Evolutionary conservation across 2,888 invertebrate genomes (phyloP).

Genomic region (Branchipolynoe longqiensis): DNA sequence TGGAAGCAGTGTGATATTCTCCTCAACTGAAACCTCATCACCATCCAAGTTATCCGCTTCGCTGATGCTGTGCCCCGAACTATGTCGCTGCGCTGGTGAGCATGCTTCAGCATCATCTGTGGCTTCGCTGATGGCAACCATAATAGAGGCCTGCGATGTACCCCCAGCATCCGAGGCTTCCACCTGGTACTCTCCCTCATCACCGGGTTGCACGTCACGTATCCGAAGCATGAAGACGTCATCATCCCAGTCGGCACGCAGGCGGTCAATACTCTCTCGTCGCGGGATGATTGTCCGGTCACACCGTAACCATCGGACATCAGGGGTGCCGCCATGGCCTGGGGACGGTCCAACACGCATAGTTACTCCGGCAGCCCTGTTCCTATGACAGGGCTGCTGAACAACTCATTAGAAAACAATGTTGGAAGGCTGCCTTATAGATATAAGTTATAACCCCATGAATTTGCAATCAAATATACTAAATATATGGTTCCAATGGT

Average conservation of each 20-base stretch:
- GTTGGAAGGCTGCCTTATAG: no score
- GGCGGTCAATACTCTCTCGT: constrained; percentile 19
- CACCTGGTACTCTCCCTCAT: constrained; percentile 39
- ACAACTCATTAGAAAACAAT: no score
- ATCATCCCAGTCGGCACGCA: constrained; percentile 36
- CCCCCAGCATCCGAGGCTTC: constrained; percentile 31
- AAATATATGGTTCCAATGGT: no score
- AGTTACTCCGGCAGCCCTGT: no score
- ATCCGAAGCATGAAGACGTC: constrained; percentile 43
- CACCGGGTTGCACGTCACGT: constrained; percentile 8
- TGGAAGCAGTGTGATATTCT: neutral
- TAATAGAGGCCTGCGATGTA: constrained; percentile 24
- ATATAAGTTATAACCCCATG: no score
- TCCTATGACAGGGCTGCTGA: no score
- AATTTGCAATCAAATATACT: no score
- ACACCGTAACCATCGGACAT: constrained; percentile 39
- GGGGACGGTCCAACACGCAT: no score
- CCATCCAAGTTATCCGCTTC: neutral
- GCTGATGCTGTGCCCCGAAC: no score
- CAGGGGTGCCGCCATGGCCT: constrained; percentile 12
- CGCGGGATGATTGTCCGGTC: constrained; percentile 36
- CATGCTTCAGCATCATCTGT: neutral
- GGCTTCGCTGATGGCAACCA: neutral
- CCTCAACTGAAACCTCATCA: neutral
- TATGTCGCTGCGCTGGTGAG: no score